Percentiles rank a stretch among this genome's conserved stretches.
These are phyloP conservation scores for Calypte anna DNA, from an alignment of 2,113 vertebrate genomes.

Conservation along the genomic window DNA sequence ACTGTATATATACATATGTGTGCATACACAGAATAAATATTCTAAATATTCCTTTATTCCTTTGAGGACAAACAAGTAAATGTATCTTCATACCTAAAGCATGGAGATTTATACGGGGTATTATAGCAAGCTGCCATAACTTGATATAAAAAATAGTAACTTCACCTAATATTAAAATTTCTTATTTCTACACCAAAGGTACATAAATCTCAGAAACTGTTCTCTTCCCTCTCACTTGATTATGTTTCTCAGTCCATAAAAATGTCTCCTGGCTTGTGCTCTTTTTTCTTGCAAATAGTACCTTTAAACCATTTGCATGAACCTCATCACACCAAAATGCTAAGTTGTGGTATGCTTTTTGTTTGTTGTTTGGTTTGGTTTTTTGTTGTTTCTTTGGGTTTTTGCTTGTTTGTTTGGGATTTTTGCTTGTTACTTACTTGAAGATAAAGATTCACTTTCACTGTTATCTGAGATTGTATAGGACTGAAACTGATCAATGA, in stretches of 20 bases:
- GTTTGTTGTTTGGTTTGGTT: background rate
- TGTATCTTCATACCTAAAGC: background rate
- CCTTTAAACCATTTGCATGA: background rate
- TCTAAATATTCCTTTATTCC: background rate
- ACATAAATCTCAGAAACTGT: background rate
- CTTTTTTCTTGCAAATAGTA: background rate
- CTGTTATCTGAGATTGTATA: slow-evolving; percentile 79
- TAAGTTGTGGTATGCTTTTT: background rate
- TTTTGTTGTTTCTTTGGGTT: background rate
- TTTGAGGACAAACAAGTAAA: background rate
- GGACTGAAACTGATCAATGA: no score
- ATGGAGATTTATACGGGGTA: background rate
- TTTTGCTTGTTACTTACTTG: slow-evolving; percentile 78
- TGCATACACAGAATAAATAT: background rate
- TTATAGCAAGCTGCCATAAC: background rate
- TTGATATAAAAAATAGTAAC: background rate
- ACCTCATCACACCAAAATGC: background rate
- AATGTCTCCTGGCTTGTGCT: background rate
- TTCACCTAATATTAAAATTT: background rate
- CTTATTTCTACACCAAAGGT: background rate
- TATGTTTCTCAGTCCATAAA: background rate
- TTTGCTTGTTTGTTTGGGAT: no score
- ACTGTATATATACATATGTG: no score
- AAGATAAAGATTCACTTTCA: slow-evolving; percentile 90
- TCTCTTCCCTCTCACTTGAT: background rate